Percentiles rank a stretch among this genome's conserved stretches.
These are phyloP conservation scores for Eptatretus burgeri DNA, from an alignment of 2,113 vertebrate genomes.

Conservation along the genomic window DNA sequence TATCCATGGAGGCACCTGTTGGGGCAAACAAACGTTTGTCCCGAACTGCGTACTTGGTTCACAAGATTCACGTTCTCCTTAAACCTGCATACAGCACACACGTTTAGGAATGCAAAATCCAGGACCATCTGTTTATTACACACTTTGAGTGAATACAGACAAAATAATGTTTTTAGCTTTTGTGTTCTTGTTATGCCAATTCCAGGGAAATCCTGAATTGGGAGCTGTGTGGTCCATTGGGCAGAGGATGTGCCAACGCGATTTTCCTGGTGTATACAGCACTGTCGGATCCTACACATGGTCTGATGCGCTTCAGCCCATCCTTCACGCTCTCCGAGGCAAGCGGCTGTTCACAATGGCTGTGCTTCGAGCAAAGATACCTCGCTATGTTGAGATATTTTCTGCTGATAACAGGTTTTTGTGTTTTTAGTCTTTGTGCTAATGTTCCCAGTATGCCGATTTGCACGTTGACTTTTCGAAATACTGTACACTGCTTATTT, in stretches of 20 bases:
- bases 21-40: too few relatives aligned
- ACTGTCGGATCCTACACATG: constrained; percentile 47
- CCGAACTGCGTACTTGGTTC: too few relatives aligned
- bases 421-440: neutral
- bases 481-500: neutral
- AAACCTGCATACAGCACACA: too few relatives aligned
- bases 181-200: constrained; percentile 9
- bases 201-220: constrained; percentile 54
- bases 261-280: constrained; percentile 70
- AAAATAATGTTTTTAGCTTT: too few relatives aligned
- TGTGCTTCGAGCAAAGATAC: too few relatives aligned
- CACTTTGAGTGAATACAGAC: too few relatives aligned
- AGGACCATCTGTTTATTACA: too few relatives aligned
- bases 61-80: too few relatives aligned
- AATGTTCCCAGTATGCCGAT: neutral
- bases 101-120: too few relatives aligned
- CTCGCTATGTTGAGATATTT: too few relatives aligned
- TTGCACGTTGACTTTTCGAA: neutral
- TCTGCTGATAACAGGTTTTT: too few relatives aligned
- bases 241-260: constrained; percentile 75
- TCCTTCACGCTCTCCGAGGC: constrained; percentile 87
- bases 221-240: constrained; percentile 64
- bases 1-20: too few relatives aligned
- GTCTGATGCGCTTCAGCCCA: constrained; percentile 57
- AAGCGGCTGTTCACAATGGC: constrained; percentile 10